These are phyloP conservation scores for Tretioscincus oriximinensis DNA, from an alignment of 2,113 vertebrate genomes.

Conservation along the genomic window DNA sequence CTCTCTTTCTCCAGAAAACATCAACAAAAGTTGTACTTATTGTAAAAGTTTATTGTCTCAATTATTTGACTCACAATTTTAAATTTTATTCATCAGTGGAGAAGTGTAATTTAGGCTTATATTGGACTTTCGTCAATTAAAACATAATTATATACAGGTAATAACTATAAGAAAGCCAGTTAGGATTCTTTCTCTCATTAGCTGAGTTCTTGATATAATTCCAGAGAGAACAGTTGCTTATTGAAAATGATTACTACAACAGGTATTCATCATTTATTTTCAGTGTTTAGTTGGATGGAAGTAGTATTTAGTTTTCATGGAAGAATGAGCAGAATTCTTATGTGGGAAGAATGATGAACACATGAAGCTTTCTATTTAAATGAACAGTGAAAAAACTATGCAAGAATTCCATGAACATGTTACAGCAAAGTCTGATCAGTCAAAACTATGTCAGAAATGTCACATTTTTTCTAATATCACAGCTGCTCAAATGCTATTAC, in stretches of 20 bases:
- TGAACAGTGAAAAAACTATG: not conserved
- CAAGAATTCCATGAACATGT: not conserved
- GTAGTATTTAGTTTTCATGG: not conserved
- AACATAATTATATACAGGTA: slow-evolving; percentile 23
- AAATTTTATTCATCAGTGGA: slow-evolving; percentile 22
- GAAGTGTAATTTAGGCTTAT: slow-evolving; percentile 1
- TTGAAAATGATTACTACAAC: not conserved
- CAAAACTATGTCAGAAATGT: not conserved
- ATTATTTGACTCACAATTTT: slow-evolving; percentile 28
- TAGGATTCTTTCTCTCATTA: slow-evolving; percentile 3
- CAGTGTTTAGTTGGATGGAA: not conserved
- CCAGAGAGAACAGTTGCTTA: not conserved
- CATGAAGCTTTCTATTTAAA: not conserved
- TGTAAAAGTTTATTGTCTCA: slow-evolving; percentile 28
- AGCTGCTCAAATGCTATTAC: not conserved
- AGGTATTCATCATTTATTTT: not conserved
- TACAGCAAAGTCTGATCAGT: not conserved
- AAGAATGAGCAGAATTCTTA: not conserved
- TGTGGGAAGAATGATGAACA: not conserved
- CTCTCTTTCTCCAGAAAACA: not conserved
- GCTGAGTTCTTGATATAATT: not conserved
- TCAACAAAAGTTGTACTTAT: slow-evolving; percentile 22
- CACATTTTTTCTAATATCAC: not conserved
- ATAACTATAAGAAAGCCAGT: slow-evolving; percentile 27
- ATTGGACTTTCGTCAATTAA: slow-evolving; percentile 21